phyloP scores from a whole-genome alignment of 2,113 vertebrate species.

The Ictidomys tridecemlineatus region DNA sequence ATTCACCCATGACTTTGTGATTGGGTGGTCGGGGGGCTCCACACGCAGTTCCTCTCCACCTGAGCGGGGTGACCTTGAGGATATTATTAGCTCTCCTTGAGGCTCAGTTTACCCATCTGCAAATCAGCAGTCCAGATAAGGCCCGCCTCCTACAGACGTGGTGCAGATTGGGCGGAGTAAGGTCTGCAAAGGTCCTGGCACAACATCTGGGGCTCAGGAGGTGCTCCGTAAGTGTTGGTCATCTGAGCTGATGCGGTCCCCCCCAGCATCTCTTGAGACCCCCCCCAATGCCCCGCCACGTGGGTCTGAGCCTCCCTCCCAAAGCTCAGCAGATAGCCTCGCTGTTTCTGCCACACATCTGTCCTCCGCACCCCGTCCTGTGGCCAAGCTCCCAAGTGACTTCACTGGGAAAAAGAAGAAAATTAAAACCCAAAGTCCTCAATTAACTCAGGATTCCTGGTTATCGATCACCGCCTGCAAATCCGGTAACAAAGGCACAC shows the following conservation, averaged over 20 bases:
- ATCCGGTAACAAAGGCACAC: constrained; percentile 14
- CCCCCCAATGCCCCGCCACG: rapidly evolving
- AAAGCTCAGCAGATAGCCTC: background rate
- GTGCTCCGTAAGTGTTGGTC: rapidly evolving
- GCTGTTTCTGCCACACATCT: background rate
- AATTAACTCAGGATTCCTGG: background rate
- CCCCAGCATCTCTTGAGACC: background rate
- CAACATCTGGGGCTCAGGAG: rapidly evolving
- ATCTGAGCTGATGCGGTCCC: no score
- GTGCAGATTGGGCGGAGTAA: background rate
- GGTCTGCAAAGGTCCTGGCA: rapidly evolving
- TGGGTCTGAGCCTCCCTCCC: background rate
- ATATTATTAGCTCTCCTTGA: rapidly evolving
- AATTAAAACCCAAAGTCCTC: background rate
- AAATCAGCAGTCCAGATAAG: background rate
- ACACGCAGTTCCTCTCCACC: background rate
- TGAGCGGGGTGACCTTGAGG: background rate
- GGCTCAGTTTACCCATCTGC: background rate
- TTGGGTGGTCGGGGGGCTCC: background rate
- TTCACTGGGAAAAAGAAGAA: background rate
- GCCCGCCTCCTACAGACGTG: background rate
- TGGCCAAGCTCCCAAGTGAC: background rate
- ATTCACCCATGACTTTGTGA: background rate
- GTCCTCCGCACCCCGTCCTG: no score
- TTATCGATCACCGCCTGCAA: constrained; percentile 42